Percentiles rank a stretch among this genome's conserved stretches.
These are phyloP conservation scores for Abrostola tripartita DNA, from an alignment of 2,888 invertebrate genomes.

Conservation along the genomic window DNA sequence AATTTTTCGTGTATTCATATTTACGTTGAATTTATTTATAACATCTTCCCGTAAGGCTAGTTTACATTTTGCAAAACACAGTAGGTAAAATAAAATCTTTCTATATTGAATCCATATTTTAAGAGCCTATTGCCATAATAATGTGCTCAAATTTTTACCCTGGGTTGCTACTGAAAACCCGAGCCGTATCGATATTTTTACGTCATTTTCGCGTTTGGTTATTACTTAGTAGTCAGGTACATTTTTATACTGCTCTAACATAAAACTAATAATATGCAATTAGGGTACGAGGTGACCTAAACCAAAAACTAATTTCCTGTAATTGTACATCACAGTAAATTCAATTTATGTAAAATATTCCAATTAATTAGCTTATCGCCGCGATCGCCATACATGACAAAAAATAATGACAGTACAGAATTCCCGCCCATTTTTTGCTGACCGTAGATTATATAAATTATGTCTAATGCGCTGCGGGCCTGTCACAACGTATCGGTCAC, in stretches of 20 bases:
- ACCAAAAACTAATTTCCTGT: slow-evolving; percentile 23
- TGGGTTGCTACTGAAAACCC: too few relatives aligned
- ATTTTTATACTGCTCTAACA: too few relatives aligned
- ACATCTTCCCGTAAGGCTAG: too few relatives aligned
- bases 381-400: slow-evolving; percentile 36
- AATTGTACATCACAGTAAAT: slow-evolving; percentile 26
- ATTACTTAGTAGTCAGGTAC: too few relatives aligned
- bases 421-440: slow-evolving; percentile 40
- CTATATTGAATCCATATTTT: too few relatives aligned
- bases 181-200: too few relatives aligned
- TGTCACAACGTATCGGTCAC: slow-evolving; percentile 55
- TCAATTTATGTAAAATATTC: slow-evolving; percentile 37
- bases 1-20: background rate
- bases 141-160: too few relatives aligned
- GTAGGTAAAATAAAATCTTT: too few relatives aligned
- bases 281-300: slow-evolving; percentile 11
- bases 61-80: too few relatives aligned
- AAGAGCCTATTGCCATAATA: too few relatives aligned
- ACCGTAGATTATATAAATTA: slow-evolving; percentile 55
- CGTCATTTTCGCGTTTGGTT: too few relatives aligned
- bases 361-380: slow-evolving; percentile 49
- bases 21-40: too few relatives aligned
- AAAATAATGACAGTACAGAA: slow-evolving; percentile 42
- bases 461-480: slow-evolving; percentile 53
- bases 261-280: slow-evolving; percentile 2